Percentiles rank a stretch among this genome's conserved stretches.
These are phyloP conservation scores for Ferdinandea cuprea DNA, from an alignment of 2,888 invertebrate species.

Conservation along the genomic window DNA sequence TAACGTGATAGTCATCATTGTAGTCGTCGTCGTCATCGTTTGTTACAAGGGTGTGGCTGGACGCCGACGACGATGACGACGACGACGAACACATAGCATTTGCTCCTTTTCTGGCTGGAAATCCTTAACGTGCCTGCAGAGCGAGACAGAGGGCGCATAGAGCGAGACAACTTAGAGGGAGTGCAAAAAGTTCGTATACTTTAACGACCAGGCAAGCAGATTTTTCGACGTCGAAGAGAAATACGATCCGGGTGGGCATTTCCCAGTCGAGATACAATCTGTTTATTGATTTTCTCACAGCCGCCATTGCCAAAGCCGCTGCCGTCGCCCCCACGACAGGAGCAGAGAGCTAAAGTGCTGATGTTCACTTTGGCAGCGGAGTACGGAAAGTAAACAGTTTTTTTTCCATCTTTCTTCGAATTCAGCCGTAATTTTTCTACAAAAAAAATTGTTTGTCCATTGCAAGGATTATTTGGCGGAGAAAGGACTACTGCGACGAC, in stretches of 20 bases:
- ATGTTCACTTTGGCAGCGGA: slow-evolving; percentile 42
- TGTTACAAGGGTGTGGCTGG: slow-evolving; percentile 70
- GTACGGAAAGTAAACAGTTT: slow-evolving; percentile 1
- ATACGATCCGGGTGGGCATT: slow-evolving; percentile 46
- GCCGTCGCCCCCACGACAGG: no score
- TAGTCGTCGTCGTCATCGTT: slow-evolving; percentile 38
- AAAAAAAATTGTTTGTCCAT: not conserved
- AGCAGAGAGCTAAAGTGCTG: slow-evolving; percentile 23
- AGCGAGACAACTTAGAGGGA: not conserved
- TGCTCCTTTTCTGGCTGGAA: slow-evolving; percentile 26
- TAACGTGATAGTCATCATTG: slow-evolving; percentile 10
- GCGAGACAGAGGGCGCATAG: not conserved
- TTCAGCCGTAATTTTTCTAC: slow-evolving; percentile 29
- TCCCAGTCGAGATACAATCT: slow-evolving; percentile 69
- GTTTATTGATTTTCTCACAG: slow-evolving; percentile 68
- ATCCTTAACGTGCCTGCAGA: slow-evolving; percentile 26
- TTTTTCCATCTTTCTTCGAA: slow-evolving; percentile 3
- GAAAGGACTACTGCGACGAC: slow-evolving; percentile 8
- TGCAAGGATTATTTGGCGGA: slow-evolving; percentile 44
- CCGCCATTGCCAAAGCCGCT: no score
- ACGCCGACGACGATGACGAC: no score
- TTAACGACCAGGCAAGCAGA: slow-evolving; percentile 60
- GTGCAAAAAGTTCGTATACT: slow-evolving; percentile 57
- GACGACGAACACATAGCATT: slow-evolving; percentile 39
- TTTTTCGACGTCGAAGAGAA: slow-evolving; percentile 43